phyloP scores from a whole-genome alignment of 2,888 invertebrate genomes.

The Gastracanthus pulcherrimus region DNA sequence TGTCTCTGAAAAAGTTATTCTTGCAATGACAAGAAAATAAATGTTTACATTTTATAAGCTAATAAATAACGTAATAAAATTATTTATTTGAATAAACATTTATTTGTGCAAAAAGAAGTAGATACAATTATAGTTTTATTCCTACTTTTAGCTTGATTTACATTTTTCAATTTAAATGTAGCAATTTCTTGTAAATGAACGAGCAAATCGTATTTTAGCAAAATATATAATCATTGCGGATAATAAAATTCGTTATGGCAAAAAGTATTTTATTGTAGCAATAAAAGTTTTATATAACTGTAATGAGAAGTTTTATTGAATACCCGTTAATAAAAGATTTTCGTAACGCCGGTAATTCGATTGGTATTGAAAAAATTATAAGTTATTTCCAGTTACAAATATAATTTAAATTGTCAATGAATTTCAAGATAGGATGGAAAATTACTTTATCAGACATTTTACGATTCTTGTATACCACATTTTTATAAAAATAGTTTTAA shows the following conservation, averaged over 20 bases:
- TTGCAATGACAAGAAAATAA: neutral
- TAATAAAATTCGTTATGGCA: neutral
- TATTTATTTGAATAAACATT: too few relatives aligned
- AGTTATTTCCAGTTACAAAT: too few relatives aligned
- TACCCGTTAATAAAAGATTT: neutral
- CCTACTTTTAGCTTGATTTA: too few relatives aligned
- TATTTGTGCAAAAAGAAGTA: too few relatives aligned
- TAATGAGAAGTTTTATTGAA: slow-evolving; percentile 25
- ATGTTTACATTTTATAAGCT: too few relatives aligned
- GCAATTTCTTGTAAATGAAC: neutral
- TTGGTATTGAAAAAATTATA: too few relatives aligned
- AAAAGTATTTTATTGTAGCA: slow-evolving; percentile 15
- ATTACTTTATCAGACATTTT: neutral
- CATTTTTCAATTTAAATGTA: neutral
- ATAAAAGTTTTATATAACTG: slow-evolving; percentile 27
- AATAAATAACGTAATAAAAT: neutral
- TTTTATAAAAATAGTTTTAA: too few relatives aligned
- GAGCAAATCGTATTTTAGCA: neutral
- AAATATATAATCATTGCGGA: neutral
- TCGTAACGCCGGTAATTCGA: too few relatives aligned
- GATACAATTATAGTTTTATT: too few relatives aligned
- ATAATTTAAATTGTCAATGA: too few relatives aligned
- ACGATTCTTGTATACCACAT: neutral
- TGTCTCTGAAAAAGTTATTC: neutral
- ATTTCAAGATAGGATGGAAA: too few relatives aligned